phyloP scores from a whole-genome alignment of 2,888 invertebrate genomes.

The Barypeithes pellucidus region DNA sequence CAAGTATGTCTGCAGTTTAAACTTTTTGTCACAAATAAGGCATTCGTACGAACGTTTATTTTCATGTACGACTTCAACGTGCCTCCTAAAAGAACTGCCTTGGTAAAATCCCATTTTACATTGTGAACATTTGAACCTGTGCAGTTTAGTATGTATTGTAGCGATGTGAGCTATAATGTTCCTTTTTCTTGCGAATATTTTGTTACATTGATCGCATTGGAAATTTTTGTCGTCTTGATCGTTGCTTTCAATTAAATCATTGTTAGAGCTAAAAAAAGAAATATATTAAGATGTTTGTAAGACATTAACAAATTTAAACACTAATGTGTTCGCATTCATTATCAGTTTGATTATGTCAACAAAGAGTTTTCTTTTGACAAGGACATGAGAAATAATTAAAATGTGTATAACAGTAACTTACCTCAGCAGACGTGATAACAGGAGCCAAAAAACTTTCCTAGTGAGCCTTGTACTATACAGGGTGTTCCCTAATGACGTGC shows the following conservation, averaged over 20 bases:
- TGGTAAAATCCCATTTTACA: conserved; percentile 46
- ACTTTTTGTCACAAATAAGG: conserved; percentile 35
- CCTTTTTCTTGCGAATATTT: conserved; percentile 64
- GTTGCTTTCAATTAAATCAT: neutral
- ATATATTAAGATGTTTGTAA: no score
- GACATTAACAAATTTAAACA: no score
- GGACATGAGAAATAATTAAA: no score
- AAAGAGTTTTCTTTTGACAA: no score
- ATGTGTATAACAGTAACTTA: no score
- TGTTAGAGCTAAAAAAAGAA: conserved; percentile 1
- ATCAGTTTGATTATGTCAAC: no score
- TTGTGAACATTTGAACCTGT: conserved; percentile 41
- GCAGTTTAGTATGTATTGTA: conserved; percentile 46
- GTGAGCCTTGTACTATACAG: no score
- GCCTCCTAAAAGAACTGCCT: conserved; percentile 26
- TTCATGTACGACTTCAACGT: conserved; percentile 38
- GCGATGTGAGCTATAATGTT: conserved; percentile 43
- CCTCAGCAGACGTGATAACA: no score
- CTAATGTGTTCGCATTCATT: no score
- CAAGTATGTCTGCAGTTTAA: conserved; percentile 37
- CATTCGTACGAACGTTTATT: conserved; percentile 17
- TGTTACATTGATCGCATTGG: conserved; percentile 73
- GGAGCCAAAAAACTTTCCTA: no score
- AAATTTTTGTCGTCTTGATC: conserved; percentile 54
- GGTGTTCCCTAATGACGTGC: no score